These are phyloP conservation scores for Heliornis fulica DNA, from an alignment of 2,113 vertebrate species.

Conservation along the genomic window DNA sequence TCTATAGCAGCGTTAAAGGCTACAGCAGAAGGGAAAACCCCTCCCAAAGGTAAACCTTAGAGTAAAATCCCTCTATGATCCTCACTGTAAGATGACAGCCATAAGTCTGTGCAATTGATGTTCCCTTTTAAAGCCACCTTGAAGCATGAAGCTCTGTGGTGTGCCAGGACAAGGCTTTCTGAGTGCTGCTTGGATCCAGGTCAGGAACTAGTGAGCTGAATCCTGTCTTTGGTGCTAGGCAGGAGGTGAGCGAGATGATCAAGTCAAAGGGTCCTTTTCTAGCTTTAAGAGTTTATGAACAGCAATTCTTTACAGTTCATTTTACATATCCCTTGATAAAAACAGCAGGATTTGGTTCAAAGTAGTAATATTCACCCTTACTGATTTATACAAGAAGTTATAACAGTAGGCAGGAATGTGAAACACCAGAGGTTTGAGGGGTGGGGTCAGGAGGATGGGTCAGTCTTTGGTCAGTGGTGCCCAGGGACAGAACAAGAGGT, in stretches of 20 bases:
- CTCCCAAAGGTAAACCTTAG: not conserved
- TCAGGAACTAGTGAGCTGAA: not conserved
- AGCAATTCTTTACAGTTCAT: not conserved
- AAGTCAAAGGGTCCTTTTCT: not conserved
- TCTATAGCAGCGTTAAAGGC: constrained; percentile 4
- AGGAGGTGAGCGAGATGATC: not conserved
- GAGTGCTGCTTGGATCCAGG: not conserved
- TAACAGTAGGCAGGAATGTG: not conserved
- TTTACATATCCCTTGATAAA: not conserved
- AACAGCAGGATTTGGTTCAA: not conserved
- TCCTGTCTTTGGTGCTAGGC: not conserved
- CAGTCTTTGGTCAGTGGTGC: no score
- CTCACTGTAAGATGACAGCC: not conserved
- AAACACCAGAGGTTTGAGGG: not conserved
- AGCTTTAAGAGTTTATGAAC: not conserved
- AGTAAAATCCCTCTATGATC: constrained; percentile 39
- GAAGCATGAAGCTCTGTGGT: not conserved
- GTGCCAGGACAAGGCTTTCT: not conserved
- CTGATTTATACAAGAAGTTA: not conserved
- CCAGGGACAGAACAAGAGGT: no score
- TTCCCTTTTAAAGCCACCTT: constrained; percentile 24
- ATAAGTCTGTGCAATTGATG: not conserved
- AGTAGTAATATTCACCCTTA: not conserved
- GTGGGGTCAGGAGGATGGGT: no score
- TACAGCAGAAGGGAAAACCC: constrained; percentile 7